Evolutionary conservation across 2,888 invertebrate species (phyloP).

Genomic region (Sceliomorpha sp.): DNA sequence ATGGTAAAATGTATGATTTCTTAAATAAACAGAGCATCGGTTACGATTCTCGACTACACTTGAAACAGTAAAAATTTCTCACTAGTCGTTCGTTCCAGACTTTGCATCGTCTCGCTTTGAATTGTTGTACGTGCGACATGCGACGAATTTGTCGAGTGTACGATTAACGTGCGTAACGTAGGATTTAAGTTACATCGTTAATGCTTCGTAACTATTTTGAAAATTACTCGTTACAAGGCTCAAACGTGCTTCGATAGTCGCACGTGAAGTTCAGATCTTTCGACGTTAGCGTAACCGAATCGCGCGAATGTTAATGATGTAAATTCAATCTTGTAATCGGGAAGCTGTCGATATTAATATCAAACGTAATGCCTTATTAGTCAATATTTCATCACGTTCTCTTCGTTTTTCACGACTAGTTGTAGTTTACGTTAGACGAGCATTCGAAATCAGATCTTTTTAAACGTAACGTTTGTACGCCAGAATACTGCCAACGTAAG

Average conservation of each 20-base stretch:
- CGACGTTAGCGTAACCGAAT: slow-evolving; percentile 1
- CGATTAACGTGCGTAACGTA: too few relatives aligned
- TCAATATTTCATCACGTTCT: slow-evolving; percentile 51
- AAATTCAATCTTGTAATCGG: slow-evolving; percentile 31
- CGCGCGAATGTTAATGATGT: slow-evolving; percentile 10
- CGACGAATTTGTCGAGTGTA: slow-evolving; percentile 4
- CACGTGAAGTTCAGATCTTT: too few relatives aligned
- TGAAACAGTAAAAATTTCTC: too few relatives aligned
- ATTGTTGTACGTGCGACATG: too few relatives aligned
- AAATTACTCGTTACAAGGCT: too few relatives aligned
- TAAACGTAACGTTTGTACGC: slow-evolving; percentile 14
- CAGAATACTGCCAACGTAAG: slow-evolving; percentile 20
- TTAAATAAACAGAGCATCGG: too few relatives aligned
- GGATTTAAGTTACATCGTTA: slow-evolving; percentile 1
- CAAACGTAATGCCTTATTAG: slow-evolving; percentile 71
- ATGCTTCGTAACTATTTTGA: too few relatives aligned
- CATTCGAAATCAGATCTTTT: background rate
- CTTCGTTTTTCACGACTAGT: slow-evolving; percentile 2
- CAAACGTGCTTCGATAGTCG: too few relatives aligned
- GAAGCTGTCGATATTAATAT: slow-evolving; percentile 58
- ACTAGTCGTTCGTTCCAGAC: too few relatives aligned
- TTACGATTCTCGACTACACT: too few relatives aligned
- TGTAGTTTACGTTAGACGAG: background rate
- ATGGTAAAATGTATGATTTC: too few relatives aligned
- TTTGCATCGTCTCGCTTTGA: too few relatives aligned